phyloP scores from a whole-genome alignment of 2,888 invertebrate genomes.

The Agrilus cyanescens region DNA sequence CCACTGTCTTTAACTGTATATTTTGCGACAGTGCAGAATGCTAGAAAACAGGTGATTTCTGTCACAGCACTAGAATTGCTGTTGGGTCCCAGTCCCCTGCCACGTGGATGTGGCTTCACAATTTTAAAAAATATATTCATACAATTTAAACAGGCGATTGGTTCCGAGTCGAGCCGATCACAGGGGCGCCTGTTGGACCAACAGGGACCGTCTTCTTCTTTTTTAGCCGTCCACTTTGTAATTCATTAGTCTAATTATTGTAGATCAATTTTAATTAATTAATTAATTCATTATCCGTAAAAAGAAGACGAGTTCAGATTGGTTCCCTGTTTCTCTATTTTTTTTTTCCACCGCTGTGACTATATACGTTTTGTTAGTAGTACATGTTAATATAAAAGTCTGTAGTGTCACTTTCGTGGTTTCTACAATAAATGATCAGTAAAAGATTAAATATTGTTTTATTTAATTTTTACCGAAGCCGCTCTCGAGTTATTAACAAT shows the following conservation, averaged over 20 bases:
- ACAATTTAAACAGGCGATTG: constrained; percentile 30
- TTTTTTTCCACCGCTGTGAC: constrained; percentile 14
- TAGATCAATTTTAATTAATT: not conserved
- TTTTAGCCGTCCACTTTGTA: constrained; percentile 2
- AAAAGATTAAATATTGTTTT: not conserved
- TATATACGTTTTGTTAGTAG: constrained; percentile 16
- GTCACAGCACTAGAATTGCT: constrained; percentile 32
- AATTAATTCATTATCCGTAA: not conserved
- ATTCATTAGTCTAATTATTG: not conserved
- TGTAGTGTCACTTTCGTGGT: constrained; percentile 2
- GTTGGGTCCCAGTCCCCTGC: constrained; percentile 52
- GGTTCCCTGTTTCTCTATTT: constrained; percentile 18
- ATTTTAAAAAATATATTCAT: too few relatives aligned
- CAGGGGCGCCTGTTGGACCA: constrained; percentile 23
- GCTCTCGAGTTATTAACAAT: too few relatives aligned
- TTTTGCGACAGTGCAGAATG: constrained; percentile 7
- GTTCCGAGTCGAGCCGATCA: constrained; percentile 17
- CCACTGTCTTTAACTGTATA: constrained; percentile 3
- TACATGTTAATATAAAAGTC: constrained; percentile 7
- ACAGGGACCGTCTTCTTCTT: constrained; percentile 10
- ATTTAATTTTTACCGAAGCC: not conserved
- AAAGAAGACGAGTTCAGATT: constrained; percentile 3
- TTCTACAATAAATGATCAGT: constrained; percentile 8
- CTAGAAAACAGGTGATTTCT: constrained; percentile 27
- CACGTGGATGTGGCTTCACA: constrained; percentile 27